Base-by-base conservation (phyloP, 2,797 vertebrate species). In the Gastrophryne carolinensis region DNA sequence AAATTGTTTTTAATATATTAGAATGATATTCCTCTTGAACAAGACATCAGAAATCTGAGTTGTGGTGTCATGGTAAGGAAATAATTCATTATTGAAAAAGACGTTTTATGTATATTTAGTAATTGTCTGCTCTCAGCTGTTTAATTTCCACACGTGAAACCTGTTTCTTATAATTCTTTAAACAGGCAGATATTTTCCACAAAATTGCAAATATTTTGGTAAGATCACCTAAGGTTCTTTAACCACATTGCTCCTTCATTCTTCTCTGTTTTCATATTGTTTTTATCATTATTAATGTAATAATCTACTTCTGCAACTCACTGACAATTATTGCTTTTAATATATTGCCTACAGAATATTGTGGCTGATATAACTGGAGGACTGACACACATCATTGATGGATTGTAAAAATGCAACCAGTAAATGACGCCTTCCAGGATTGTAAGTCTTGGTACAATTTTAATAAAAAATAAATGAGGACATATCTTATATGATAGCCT, bases 351-450 rank as follows among this genome's bases (percentile, higher is more conserved):
- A 47, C n/a, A 70, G 66, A 44, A n/a, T 12, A 19, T 70, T 12
- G n/a, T 71, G 5, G 68, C 39, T 29, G 73, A n/a, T n/a, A n/a
- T n/a, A n/a, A n/a, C n/a, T n/a, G n/a, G n/a, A n/a, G n/a, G n/a
- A n/a, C n/a, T n/a, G n/a, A 68, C 73, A 39, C 17, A 75, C 12
- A 75, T 75, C 34, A 75, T 75, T 30, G 64, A 68, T 6, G 73
- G 75, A 15, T 24, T 78, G 67, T 78, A 78, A 24, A 78, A n/a
- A 71, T 19, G 3, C 17, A 49, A 3, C 4, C 60, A 13, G n/a
- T 0, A 17, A 57, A 8, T 35, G 21, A 44, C 2, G 37, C 29
- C 61, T 12, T 15, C 13, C n/a, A 63, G 35, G 53, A 64, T 17
- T 39, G 52, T 37, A 72, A 78, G 75, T 72, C n/a, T n/a, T n/a